These are phyloP conservation scores for Drosophila dives DNA, from an alignment of 2,888 invertebrate species.

Conservation along the genomic window DNA sequence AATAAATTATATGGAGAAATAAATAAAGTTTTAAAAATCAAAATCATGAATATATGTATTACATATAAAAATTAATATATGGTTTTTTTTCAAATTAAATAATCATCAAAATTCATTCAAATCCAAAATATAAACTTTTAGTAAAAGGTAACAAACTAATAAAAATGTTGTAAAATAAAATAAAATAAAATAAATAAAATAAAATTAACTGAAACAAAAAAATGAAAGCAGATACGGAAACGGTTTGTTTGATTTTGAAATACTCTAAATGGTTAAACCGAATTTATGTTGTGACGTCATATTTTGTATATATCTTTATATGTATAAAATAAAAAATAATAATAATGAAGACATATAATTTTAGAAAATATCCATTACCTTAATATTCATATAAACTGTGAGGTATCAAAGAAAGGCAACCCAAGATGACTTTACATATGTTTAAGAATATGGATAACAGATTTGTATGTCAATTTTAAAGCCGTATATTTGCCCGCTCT, in stretches of 20 bases:
- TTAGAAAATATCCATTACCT: background rate
- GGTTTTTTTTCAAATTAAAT: background rate
- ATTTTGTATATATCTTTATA: too few species aligned
- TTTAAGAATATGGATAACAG: constrained; percentile 4
- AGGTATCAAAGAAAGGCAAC: constrained; percentile 13
- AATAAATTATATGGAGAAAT: background rate
- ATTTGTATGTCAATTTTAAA: constrained; percentile 1
- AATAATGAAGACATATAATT: background rate
- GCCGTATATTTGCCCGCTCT: constrained; percentile 1
- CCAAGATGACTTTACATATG: constrained; percentile 44
- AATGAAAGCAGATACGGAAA: background rate
- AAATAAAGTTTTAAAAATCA: background rate
- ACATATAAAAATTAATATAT: background rate
- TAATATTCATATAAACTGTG: background rate
- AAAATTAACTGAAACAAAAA: constrained; percentile 32
- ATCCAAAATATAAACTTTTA: constrained; percentile 87
- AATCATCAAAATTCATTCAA: constrained; percentile 85
- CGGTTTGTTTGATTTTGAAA: background rate
- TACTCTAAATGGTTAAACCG: background rate
- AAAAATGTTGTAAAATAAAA: constrained; percentile 85
- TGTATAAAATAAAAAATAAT: background rate
- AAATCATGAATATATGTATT: background rate
- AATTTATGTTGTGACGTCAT: background rate
- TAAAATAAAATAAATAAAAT: too few species aligned
- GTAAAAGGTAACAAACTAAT: constrained; percentile 86